Evolutionary conservation across 2,888 invertebrate genomes (phyloP).

Genomic region (Iphiclides podalirius): DNA sequence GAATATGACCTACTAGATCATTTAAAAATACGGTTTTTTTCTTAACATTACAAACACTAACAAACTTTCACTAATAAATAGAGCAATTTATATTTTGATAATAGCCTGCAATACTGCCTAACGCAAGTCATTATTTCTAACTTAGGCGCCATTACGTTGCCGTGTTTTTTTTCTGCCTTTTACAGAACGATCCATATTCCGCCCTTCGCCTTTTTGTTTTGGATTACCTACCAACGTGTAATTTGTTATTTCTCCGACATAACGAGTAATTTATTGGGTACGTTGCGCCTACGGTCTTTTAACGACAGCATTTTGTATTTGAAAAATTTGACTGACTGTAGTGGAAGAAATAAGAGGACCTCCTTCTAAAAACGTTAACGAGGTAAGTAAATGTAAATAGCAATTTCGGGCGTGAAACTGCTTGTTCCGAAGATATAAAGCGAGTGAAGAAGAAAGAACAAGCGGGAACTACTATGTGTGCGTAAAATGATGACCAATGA

Average conservation of each 20-base stretch:
- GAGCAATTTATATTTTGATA: conserved; percentile 15
- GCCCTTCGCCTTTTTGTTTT: conserved; percentile 33
- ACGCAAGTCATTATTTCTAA: conserved; percentile 40
- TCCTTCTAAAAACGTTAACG: no score
- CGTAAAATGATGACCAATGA: no score
- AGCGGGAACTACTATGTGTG: no score
- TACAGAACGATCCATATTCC: conserved; percentile 34
- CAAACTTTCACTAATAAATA: conserved; percentile 11
- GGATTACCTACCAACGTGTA: conserved; percentile 30
- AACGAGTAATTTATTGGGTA: conserved; percentile 31
- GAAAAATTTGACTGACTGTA: no score
- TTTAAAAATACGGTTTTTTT: not conserved
- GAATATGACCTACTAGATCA: no score
- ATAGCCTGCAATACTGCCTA: conserved; percentile 22
- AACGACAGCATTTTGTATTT: not conserved
- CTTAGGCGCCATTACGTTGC: conserved; percentile 38
- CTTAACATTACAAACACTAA: not conserved
- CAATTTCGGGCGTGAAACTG: no score
- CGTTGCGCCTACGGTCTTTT: not conserved
- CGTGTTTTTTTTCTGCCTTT: conserved; percentile 32
- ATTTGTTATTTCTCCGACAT: conserved; percentile 34
- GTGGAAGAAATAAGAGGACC: no score
- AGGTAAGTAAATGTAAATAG: no score
- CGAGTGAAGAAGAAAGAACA: no score
- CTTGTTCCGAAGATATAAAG: no score